A percentile compares a stretch with the other conserved stretches of the same genome.
phyloP scores from a whole-genome alignment of 2,797 vertebrate genomes.

The Sebastes itinus region DNA sequence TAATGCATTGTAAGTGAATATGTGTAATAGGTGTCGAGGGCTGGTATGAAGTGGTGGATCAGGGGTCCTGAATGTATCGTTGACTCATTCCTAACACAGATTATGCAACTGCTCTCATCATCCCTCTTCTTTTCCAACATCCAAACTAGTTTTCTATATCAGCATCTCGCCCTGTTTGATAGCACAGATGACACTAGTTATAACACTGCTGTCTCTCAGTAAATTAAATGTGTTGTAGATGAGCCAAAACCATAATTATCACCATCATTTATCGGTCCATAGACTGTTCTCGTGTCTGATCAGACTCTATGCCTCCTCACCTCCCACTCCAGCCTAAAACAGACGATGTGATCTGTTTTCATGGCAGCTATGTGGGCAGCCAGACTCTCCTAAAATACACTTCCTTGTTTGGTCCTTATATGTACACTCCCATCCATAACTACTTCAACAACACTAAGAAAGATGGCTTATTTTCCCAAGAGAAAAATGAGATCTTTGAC shows the following conservation, averaged over 20 bases:
- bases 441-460: slow-evolving; percentile 3
- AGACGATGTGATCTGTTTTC: slow-evolving; percentile 29
- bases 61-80: slow-evolving; percentile 10
- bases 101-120: slow-evolving; percentile 12
- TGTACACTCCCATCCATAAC: slow-evolving; percentile 8
- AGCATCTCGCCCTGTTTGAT: not conserved
- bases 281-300: not conserved
- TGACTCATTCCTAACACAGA: slow-evolving; percentile 11
- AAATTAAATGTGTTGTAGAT: slow-evolving; percentile 3
- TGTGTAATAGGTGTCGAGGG: not conserved
- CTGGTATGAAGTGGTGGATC: not conserved
- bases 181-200: not conserved
- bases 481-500: not conserved
- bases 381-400: not conserved
- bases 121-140: not conserved
- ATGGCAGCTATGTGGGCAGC: not conserved
- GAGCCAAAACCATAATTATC: slow-evolving; percentile 9
- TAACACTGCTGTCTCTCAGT: not conserved
- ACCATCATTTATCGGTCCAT: not conserved
- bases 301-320: not conserved
- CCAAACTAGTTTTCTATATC: slow-evolving; percentile 1
- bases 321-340: slow-evolving; percentile 2
- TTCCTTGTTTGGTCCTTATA: not conserved
- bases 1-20: not conserved
- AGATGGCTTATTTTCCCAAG: not conserved